Conservation (phyloP, 1,140 invertebrate species). For the Drosophila sp. region DNA sequence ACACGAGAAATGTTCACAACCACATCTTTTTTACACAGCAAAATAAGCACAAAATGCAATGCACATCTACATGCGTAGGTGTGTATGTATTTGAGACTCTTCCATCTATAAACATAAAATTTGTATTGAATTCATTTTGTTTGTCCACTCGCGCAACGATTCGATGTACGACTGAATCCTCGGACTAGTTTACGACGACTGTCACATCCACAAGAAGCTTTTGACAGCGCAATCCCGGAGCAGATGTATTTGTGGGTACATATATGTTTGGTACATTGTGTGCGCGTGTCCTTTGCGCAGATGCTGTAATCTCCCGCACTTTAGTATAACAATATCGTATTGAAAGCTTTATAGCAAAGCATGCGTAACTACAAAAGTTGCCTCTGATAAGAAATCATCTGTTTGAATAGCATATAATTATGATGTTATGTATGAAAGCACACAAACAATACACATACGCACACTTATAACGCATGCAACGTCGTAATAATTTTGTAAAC, state of each 20-base stretch:
- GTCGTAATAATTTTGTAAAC: slow-evolving; percentile 8
- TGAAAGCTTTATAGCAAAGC: slow-evolving; percentile 26
- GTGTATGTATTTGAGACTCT: background rate
- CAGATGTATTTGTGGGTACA: slow-evolving; percentile 23
- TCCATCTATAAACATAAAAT: slow-evolving; percentile 40
- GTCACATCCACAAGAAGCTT: slow-evolving; percentile 32
- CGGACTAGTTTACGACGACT: slow-evolving; percentile 49
- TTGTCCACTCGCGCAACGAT: slow-evolving; percentile 4
- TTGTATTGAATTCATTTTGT: slow-evolving; percentile 40
- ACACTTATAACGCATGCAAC: slow-evolving; percentile 2
- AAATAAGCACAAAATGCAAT: slow-evolving; percentile 15
- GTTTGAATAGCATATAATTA: slow-evolving; percentile 33
- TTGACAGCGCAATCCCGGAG: slow-evolving; percentile 36
- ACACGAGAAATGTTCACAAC: background rate
- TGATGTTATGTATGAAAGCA: slow-evolving; percentile 15
- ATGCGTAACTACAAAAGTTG: background rate
- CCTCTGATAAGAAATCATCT: slow-evolving; percentile 43
- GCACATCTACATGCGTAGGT: slow-evolving; percentile 2
- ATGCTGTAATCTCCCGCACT: slow-evolving; percentile 29
- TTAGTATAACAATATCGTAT: slow-evolving; percentile 39
- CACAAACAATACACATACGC: slow-evolving; percentile 6
- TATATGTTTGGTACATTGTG: slow-evolving; percentile 3
- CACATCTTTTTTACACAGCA: background rate
- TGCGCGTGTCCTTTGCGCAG: slow-evolving; percentile 43
- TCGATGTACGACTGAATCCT: slow-evolving; percentile 34